These are phyloP conservation scores for Aix galericulata DNA, from an alignment of 2,113 vertebrate species.

Conservation along the genomic window DNA sequence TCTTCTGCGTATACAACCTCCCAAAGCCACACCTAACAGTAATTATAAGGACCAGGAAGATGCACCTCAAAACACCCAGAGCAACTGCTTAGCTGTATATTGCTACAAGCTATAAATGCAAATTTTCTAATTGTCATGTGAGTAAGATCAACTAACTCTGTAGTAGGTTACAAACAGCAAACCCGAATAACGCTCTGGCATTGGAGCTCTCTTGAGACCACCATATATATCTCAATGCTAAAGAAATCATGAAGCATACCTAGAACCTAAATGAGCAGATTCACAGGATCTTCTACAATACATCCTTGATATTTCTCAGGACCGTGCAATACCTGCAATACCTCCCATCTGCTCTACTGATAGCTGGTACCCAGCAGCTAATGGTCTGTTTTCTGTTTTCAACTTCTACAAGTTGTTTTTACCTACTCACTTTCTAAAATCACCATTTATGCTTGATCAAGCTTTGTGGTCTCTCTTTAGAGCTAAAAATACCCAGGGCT, in stretches of 20 bases:
- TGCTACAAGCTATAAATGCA: background rate
- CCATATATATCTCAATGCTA: background rate
- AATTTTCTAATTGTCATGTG: background rate
- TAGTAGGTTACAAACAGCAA: background rate
- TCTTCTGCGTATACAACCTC: background rate
- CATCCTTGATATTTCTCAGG: background rate
- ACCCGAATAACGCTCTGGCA: background rate
- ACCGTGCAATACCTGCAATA: background rate
- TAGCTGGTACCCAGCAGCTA: background rate
- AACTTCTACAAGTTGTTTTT: background rate
- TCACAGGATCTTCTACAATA: background rate
- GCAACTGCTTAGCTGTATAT: background rate
- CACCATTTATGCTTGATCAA: background rate
- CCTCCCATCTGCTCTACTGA: background rate
- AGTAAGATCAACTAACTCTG: background rate
- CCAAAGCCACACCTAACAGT: background rate
- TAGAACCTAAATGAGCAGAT: background rate
- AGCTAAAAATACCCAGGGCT: background rate
- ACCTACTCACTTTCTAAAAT: background rate
- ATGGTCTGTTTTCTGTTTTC: background rate
- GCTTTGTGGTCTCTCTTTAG: background rate
- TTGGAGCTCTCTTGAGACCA: background rate
- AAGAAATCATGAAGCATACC: background rate
- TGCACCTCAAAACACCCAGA: background rate
- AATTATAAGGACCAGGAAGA: background rate